These are phyloP conservation scores for Anhinga anhinga DNA, from an alignment of 2,113 vertebrate species.

Conservation along the genomic window DNA sequence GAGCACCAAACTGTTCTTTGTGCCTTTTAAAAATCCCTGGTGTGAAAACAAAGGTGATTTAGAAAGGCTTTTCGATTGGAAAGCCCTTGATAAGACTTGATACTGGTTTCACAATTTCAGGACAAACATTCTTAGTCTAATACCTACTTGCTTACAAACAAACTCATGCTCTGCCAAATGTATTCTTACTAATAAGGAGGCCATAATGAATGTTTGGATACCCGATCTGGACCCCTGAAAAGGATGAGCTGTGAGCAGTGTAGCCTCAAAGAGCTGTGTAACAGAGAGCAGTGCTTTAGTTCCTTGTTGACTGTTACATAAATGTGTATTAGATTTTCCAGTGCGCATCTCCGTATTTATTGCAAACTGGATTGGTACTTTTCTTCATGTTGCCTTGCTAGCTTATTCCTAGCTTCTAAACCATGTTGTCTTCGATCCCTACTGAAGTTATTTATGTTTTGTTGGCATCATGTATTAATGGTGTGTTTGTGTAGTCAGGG, in stretches of 20 bases:
- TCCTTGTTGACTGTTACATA: not conserved
- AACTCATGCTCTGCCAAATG: not conserved
- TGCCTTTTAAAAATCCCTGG: not conserved
- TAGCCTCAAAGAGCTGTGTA: not conserved
- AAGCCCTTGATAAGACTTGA: not conserved
- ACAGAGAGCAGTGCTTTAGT: not conserved
- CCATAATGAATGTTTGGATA: not conserved
- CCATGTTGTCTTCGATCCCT: not conserved
- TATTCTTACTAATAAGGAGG: not conserved
- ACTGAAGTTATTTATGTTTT: not conserved
- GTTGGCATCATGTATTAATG: not conserved
- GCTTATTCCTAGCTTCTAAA: not conserved
- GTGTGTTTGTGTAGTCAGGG: not conserved
- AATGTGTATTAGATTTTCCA: not conserved
- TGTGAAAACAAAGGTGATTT: not conserved
- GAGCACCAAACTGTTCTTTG: not conserved
- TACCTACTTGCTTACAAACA: not conserved
- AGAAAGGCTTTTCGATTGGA: not conserved
- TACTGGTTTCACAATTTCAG: not conserved
- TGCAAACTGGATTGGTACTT: not conserved
- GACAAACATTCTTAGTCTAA: not conserved
- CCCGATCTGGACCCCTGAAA: not conserved
- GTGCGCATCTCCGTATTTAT: not conserved
- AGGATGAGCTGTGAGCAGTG: not conserved
- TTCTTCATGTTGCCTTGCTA: not conserved